Evolutionary conservation across 2,797 vertebrate species (phyloP), one percentile per base, ranked within the genome.

Genomic region (Catostomus latipinnis): DNA sequence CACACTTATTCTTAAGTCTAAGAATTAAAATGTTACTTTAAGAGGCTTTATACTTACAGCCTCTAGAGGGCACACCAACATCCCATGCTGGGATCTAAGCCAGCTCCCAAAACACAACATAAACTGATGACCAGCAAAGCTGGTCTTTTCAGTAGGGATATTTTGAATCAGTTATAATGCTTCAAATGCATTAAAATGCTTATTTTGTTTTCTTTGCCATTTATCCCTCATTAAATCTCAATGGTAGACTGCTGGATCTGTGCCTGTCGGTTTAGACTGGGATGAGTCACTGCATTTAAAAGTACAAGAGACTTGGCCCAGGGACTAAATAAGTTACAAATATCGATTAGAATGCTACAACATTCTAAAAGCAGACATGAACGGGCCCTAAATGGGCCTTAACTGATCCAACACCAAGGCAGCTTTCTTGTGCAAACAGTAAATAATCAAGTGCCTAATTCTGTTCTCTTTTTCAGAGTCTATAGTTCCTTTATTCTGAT

Each of bases 241-340:
- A 14, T 46, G 48, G 8, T 18, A 22, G 34, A 46, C 12, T 58
- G 4, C 22, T 63, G 68, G 14, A 48, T 63, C 1, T 50, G 4
- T 65, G 68, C 43, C 57, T 62, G 16, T 18, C 16, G 16, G 57
- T n/a, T 71, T 53, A 71, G 34, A 54, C 49, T 49, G 62, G 68
- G 22, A 71, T 45, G 34, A 71, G 53, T 11, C 60, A 5, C 7
- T 34, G 52, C 56, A 71, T 84, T 74, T 72, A 76, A 49, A 68
- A 57, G 56, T 43, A 48, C 8, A 58, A 66, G 73, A 81, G 83
- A 76, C 49, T 73, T 56, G 34, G 34, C 34, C 34, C 34, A 34
- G 34, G 34, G 34, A 34, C 43, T 57, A n/a, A 8, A 18, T 56
- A 77, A 18, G 76, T 48, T 14, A 54, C 49, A 53, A 71, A 54